Percentiles rank a stretch among this genome's conserved stretches.
Conservation (phyloP, 2,113 vertebrate genomes). For the Ctenomys sociabilis region DNA sequence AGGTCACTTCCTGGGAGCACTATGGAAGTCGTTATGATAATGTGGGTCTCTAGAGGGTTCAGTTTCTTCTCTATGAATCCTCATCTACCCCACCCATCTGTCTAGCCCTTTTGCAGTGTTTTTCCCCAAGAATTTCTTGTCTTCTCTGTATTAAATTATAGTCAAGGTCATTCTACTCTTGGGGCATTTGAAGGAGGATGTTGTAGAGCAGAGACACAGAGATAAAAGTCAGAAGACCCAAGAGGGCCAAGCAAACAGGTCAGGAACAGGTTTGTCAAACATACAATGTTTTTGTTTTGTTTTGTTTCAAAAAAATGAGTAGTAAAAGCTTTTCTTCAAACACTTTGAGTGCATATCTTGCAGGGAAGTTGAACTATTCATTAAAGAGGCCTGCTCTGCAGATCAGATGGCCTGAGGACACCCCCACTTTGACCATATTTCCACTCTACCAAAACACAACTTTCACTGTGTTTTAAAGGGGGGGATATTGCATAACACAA, state of each 20-base stretch:
- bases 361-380: background rate
- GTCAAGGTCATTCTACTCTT: background rate
- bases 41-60: background rate
- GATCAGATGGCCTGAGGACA: background rate
- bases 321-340: slow-evolving; percentile 24
- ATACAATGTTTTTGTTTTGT: background rate
- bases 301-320: background rate
- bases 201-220: background rate
- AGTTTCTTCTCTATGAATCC: background rate
- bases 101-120: background rate
- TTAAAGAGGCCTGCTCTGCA: background rate
- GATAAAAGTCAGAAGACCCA: background rate
- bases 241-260: accelerated
- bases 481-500: background rate
- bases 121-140: background rate
- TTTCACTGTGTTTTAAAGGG: background rate
- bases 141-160: background rate
- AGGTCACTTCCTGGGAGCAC: background rate
- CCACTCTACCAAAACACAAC: background rate
- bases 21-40: background rate
- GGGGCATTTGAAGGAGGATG: background rate
- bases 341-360: background rate
- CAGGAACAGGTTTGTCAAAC: background rate
- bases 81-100: background rate
- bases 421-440: background rate